Conservation (phyloP, 1,140 invertebrate species). For the Macrosteles quadrilineatus region DNA sequence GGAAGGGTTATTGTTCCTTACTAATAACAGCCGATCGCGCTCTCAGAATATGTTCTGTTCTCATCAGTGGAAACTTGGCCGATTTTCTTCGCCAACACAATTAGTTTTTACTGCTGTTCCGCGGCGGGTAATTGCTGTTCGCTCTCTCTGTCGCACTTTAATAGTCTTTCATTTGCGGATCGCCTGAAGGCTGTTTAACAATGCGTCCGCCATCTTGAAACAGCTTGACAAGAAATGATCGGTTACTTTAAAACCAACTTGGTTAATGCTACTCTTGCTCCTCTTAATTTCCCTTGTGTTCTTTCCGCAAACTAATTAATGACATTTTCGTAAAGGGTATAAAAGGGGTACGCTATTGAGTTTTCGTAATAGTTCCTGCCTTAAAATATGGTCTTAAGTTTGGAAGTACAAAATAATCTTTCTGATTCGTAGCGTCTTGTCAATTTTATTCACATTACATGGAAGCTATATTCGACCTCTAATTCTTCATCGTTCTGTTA, state of each 20-base stretch:
- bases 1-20: slow-evolving; percentile 7
- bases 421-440: no score
- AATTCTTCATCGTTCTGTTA: no score
- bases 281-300: no score
- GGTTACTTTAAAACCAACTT: slow-evolving; percentile 10
- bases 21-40: slow-evolving; percentile 20
- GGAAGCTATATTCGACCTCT: no score
- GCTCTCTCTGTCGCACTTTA: slow-evolving; percentile 27
- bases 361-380: no score
- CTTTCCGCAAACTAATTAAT: no score
- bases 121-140: slow-evolving; percentile 25
- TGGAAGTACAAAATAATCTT: no score
- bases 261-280: no score
- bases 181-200: slow-evolving; percentile 20
- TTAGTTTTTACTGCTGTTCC: slow-evolving; percentile 29
- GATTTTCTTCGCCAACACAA: slow-evolving; percentile 29
- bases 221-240: slow-evolving; percentile 25
- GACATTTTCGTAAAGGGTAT: no score
- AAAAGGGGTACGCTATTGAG: no score
- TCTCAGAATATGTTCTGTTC: slow-evolving; percentile 25
- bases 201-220: slow-evolving; percentile 24
- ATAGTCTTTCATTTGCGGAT: slow-evolving; percentile 28
- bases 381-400: no score
- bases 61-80: slow-evolving; percentile 28
- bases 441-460: no score